Evolutionary conservation across 2,888 invertebrate species (phyloP).

Genomic region (Frankliniella fusca): DNA sequence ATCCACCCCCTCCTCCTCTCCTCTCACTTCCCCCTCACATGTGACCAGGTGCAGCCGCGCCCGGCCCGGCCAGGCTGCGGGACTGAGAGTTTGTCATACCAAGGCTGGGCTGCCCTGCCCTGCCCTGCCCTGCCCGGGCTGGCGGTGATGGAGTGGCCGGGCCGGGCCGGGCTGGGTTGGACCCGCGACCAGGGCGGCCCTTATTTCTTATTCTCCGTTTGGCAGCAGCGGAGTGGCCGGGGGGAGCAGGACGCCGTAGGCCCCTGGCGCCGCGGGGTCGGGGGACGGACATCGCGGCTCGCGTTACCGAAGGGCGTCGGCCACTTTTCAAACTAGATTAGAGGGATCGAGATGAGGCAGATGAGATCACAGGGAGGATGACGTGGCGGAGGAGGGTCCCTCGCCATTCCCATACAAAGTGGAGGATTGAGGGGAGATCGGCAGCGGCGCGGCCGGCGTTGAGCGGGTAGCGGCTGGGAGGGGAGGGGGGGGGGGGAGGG

Average conservation of each 20-base stretch:
- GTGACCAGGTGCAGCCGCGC: too few species aligned
- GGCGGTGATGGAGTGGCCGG: too few species aligned
- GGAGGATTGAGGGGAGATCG: not conserved
- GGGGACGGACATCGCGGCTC: too few species aligned
- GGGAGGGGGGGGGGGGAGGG: not conserved
- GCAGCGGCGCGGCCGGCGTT: not conserved
- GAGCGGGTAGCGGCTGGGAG: not conserved
- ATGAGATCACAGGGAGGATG: not conserved
- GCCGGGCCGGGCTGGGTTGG: too few species aligned
- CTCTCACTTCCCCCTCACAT: not conserved
- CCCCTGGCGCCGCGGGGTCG: not conserved
- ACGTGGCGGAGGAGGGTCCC: not conserved
- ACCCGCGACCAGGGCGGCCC: too few species aligned
- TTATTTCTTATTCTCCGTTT: too few species aligned
- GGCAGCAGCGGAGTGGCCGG: too few species aligned
- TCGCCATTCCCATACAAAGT: not conserved
- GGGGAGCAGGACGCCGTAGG: too few species aligned
- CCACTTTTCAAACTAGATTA: conserved; percentile 24
- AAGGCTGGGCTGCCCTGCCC: too few species aligned
- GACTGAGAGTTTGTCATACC: too few species aligned
- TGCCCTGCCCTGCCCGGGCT: too few species aligned
- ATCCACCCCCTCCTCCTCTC: not conserved
- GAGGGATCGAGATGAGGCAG: not conserved
- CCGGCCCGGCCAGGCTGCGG: too few species aligned
- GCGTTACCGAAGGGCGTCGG: not conserved